Evolutionary conservation across 2,113 vertebrate genomes (phyloP), one percentile per base, ranked within the genome.

Genomic region (Lophotis ruficrista): DNA sequence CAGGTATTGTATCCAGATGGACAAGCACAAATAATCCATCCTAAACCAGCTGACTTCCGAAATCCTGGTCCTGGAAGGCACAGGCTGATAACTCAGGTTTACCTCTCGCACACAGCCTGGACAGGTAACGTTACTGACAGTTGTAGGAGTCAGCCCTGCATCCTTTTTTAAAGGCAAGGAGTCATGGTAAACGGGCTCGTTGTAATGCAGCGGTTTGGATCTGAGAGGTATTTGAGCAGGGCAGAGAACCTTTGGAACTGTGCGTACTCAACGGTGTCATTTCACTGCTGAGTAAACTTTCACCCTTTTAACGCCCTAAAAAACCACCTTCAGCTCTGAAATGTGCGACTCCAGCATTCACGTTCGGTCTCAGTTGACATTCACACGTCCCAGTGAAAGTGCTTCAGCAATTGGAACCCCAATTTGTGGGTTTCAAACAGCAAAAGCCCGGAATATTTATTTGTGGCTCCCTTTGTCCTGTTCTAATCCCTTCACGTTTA

Each of bases 1-100:
- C 65, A 99, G 99, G 98, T 99, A 15, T 93, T 99, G 68, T 99
- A 99, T 96, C 99, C 99, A 31, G 99, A 99, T 51, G 99, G 99
- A 17, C 99, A 99, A 98, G 99, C 99, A 35, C 99, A 99, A 30
- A 97, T 99, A 72, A 99, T 99, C 96, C 99, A 99, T 60, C 99
- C 99, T 9, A 99, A 99, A 97, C 99, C 99, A 7, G 98, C 98
- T 90, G 99, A 99, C 97, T 99, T 99, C 91, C 98, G 99, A 64
- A 99, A 99, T 64, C 99, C 99, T 0, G 99, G 99, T 41, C 99
- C 99, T 1, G 98, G 98, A n/a, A 97, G 99, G 56, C 99, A 99
- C 96, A 93, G 99, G 14, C 98, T 99, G 77, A 99, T 99, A 96
- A 99, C 99, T 33, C 99, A 99, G 96, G 99, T 99, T 62, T 99